A percentile compares a stretch with the other conserved stretches of the same genome.
Conservation (phyloP, 2,113 vertebrate genomes). For the Tamias sibiricus region DNA sequence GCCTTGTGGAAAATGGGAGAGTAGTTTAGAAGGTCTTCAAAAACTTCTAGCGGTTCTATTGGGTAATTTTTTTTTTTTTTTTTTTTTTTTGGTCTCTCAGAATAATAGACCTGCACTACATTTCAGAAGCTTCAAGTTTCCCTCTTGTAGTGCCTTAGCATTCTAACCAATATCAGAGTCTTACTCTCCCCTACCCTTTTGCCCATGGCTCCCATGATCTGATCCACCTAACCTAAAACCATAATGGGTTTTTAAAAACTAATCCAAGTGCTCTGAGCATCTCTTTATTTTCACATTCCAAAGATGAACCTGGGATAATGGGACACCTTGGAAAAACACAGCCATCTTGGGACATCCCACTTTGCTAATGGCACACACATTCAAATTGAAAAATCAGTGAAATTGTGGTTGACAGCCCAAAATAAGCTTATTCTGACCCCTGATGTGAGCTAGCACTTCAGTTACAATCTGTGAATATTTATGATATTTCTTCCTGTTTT, state of each 20-base stretch:
- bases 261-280: background rate
- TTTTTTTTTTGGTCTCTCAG: background rate
- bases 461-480: background rate
- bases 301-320: background rate
- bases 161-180: background rate
- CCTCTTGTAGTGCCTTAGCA: background rate
- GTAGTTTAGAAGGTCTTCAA: background rate
- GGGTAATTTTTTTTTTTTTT: no score
- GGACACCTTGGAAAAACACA: background rate
- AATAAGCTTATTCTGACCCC: background rate
- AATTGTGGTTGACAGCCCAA: background rate
- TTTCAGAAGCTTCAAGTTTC: background rate
- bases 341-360: background rate
- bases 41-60: background rate
- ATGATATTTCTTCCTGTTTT: slow-evolving; percentile 43
- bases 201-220: background rate
- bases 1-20: background rate
- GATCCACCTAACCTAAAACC: background rate
- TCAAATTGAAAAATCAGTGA: background rate
- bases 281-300: background rate
- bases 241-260: slow-evolving; percentile 13
- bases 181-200: background rate
- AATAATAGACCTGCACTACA: background rate
- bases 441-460: background rate
- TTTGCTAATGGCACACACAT: background rate